Evolutionary conservation across 1,140 invertebrate genomes (phyloP), one percentile per base, ranked within the genome.

Genomic region (Andricus grossulariae): DNA sequence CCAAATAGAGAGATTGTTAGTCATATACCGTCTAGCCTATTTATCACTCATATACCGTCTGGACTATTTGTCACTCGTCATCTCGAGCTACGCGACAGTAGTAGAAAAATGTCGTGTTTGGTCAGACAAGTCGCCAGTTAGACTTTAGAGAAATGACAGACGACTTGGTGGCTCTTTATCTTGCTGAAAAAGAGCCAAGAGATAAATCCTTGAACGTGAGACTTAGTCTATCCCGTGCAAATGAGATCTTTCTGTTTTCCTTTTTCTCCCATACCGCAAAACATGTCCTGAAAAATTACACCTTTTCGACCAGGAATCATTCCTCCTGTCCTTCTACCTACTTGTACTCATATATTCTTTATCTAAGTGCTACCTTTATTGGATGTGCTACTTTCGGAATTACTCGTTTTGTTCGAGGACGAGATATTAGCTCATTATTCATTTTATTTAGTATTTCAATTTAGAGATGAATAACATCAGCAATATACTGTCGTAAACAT

Each of bases 101-200:
- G 60, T 66, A 66, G 60, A 66, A 66, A 66, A 66, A 66, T 66
- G 60, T 66, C 60, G 60, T 66, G 60, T 66, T 66, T 66, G 60
- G 60, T 66, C 60, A 66, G 60, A 66, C 60, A 66, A 66, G 60
- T 66, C 60, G 60, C 60, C 60, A 66, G 60, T 66, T 45, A 32
- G 25, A 32, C 25, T 5, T 32, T 32, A 66, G 39, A 66, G 60
- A 66, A 66, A 66, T 66, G 60, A 66, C 60, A 66, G 60, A 66
- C 60, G 60, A 66, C 32, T 25, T 66, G 60, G 60, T 66, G 32
- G 25, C 60, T 66, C 25, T 66, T 66, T 66, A 66, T 66, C 60
- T 66, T 66, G 60, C 60, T 66, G 60, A 66, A 66, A 66, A 66
- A 66, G 60, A 66, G 60, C 60, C 60, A 32, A 66, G 60, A 66